Conservation (phyloP, 2,113 vertebrate species). For the Bos taurus region ARS-UCD2.0 NC_037347.1:69106501-69107000, state of each 20-base stretch:
- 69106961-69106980: not conserved
- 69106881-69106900: not conserved
- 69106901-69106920: fast-evolving
- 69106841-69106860: not conserved
- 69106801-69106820: not conserved
- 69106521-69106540: fast-evolving
- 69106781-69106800: not conserved
- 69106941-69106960: not conserved
- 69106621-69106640: fast-evolving
- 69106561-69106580: not conserved
- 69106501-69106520: not conserved
- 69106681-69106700: fast-evolving
- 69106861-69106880: not conserved
- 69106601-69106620: not conserved
- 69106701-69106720: not conserved
- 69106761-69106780: fast-evolving
- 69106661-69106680: not conserved
- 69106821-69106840: not conserved
- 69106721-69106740: fast-evolving
- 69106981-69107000: fast-evolving
- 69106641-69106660: not conserved
- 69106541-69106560: not conserved
- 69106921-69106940: not conserved
- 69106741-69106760: not conserved
- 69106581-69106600: not conserved